Evolutionary conservation across 2,113 vertebrate species (phyloP).

Genomic region (Rhinolophus sinicus): DNA sequence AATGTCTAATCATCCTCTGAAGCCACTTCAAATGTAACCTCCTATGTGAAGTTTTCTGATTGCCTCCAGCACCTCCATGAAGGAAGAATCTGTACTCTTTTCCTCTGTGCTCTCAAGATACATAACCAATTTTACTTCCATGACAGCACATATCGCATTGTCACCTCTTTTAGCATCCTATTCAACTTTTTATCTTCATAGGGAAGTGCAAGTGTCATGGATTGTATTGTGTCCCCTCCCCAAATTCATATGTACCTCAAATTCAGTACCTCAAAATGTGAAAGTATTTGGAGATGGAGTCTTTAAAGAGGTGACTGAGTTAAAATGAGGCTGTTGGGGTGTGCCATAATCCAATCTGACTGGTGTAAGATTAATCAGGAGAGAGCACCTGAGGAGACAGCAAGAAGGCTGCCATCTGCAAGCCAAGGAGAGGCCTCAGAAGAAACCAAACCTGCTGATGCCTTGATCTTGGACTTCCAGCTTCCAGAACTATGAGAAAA

Average conservation of each 20-base stretch:
- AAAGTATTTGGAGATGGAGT: not conserved
- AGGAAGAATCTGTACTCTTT: not conserved
- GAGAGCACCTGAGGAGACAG: not conserved
- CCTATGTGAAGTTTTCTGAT: not conserved
- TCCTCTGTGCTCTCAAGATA: not conserved
- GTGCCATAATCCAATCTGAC: not conserved
- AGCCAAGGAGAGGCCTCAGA: not conserved
- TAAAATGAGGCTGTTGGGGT: not conserved
- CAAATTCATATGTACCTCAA: not conserved
- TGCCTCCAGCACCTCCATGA: not conserved
- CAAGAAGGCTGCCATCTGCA: not conserved
- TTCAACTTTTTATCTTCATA: not conserved
- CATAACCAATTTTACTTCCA: not conserved
- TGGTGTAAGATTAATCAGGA: not conserved
- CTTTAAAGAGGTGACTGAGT: not conserved
- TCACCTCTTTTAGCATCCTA: not conserved
- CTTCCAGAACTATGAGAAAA: not conserved
- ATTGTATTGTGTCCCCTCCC: not conserved
- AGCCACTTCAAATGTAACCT: not conserved
- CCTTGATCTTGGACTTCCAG: not conserved
- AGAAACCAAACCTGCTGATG: not conserved
- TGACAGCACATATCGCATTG: not conserved
- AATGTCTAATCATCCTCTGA: not conserved
- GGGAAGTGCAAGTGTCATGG: not conserved
- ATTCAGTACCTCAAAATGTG: not conserved